These are phyloP conservation scores for Seriola aureovittata DNA, from an alignment of 2,113 vertebrate genomes.

Conservation along the genomic window DNA sequence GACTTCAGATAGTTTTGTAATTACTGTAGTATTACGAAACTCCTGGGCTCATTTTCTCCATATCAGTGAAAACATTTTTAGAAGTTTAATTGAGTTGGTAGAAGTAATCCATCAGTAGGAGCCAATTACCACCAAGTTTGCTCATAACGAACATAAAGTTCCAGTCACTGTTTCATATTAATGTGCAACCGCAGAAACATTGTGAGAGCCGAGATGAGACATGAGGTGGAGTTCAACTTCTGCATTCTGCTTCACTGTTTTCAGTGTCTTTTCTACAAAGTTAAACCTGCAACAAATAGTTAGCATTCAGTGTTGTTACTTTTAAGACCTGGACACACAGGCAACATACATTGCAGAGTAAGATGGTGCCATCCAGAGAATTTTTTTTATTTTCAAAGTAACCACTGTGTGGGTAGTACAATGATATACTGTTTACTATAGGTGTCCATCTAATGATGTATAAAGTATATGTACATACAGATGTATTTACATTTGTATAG, in stretches of 20 bases:
- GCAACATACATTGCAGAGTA: not conserved
- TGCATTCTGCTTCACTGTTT: conserved; percentile 15
- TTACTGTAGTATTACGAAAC: conserved; percentile 14
- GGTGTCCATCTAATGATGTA: not conserved
- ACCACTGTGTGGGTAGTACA: not conserved
- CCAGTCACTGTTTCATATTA: conserved; percentile 12
- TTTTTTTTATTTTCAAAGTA: not conserved
- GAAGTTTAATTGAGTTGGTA: conserved; percentile 23
- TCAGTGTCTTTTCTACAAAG: not conserved
- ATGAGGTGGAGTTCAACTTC: not conserved
- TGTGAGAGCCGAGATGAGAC: conserved; percentile 4
- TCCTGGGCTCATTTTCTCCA: conserved; percentile 20
- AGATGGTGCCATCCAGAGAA: not conserved
- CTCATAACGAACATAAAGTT: not conserved
- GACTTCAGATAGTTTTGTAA: not conserved
- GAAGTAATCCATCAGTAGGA: conserved; percentile 16
- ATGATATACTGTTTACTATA: not conserved
- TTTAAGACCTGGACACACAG: not conserved
- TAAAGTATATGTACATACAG: not conserved
- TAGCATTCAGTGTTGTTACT: not conserved
- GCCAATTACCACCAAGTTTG: not conserved
- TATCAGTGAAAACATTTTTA: conserved; percentile 11
- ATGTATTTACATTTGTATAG: not conserved
- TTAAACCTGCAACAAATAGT: not conserved
- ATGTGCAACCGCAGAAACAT: not conserved